Conservation (phyloP, 2,113 vertebrate species). For the Uria aalge region DNA sequence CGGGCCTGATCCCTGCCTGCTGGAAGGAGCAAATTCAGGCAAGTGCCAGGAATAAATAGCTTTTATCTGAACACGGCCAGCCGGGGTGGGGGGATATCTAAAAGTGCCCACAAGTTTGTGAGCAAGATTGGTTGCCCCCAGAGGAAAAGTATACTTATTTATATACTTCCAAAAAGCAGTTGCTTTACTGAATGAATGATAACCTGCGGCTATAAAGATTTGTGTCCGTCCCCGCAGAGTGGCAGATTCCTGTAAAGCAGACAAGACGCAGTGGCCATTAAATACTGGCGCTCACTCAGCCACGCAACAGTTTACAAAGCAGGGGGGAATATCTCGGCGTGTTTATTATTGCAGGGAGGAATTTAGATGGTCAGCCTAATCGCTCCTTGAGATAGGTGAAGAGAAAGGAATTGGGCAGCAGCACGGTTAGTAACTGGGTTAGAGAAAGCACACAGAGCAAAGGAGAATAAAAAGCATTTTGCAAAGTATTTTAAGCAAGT, state of each 20-base stretch:
- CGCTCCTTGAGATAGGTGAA: neutral
- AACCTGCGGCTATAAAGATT: neutral
- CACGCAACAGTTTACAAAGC: neutral
- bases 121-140: neutral
- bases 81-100: neutral
- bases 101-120: neutral
- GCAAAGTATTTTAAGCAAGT: neutral
- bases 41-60: neutral
- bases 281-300: neutral
- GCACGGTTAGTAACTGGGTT: accelerated
- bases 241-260: slow-evolving; percentile 1
- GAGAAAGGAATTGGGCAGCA: neutral
- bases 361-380: neutral
- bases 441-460: neutral
- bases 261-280: neutral
- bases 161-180: neutral
- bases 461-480: neutral
- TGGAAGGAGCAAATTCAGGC: neutral
- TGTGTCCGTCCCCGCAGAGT: neutral
- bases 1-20: neutral
- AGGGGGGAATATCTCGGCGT: neutral
- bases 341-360: neutral
- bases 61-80: neutral
- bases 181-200: neutral
- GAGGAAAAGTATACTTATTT: neutral